These are phyloP conservation scores for Drosophila saltans DNA, from an alignment of 1,140 invertebrate genomes.

Conservation along the genomic window DNA sequence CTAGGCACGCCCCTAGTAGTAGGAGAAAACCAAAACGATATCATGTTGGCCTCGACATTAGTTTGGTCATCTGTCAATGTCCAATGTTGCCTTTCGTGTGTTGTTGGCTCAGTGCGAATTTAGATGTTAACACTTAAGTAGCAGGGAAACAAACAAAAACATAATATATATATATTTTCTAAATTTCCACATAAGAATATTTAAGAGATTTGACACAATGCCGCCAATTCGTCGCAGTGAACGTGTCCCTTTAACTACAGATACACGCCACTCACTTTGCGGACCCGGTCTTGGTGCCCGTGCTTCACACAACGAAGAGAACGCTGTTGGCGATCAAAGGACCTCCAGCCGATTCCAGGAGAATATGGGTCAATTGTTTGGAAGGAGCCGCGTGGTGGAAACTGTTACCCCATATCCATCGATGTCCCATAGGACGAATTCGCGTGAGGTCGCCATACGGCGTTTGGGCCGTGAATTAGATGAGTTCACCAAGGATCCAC, in stretches of 20 bases:
- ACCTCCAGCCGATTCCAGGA: not conserved
- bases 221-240: not conserved
- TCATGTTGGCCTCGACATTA: not conserved
- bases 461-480: constrained; percentile 12
- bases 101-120: not conserved
- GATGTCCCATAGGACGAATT: not conserved
- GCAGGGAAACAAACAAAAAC: not conserved
- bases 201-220: not conserved
- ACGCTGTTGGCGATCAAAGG: not conserved
- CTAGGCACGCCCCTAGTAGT: too few species aligned
- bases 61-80: not conserved
- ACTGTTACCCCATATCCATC: not conserved
- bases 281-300: not conserved
- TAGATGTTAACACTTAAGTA: constrained; percentile 5
- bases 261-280: not conserved
- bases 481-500: not conserved
- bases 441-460: not conserved
- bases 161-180: constrained; percentile 24
- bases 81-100: not conserved
- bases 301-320: not conserved
- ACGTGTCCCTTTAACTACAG: not conserved
- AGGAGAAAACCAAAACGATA: not conserved
- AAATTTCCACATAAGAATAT: constrained; percentile 8
- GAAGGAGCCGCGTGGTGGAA: not conserved
- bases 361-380: not conserved